Conservation (phyloP, 1,140 invertebrate genomes). For the Saccostrea echinata region DNA sequence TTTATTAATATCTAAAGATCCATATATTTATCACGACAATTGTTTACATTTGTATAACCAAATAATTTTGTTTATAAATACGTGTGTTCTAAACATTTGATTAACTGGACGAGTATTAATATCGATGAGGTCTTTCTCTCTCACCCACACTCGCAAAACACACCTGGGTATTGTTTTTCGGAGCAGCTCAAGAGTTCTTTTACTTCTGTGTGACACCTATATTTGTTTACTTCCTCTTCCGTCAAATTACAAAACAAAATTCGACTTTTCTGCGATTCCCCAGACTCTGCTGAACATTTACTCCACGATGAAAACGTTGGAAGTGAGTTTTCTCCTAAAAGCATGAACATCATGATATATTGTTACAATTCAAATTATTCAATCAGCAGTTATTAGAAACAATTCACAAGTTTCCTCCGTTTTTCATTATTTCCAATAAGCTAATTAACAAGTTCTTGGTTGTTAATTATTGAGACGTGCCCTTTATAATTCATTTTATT, state of each 20-base stretch:
- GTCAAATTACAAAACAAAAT: not conserved
- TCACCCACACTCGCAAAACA: not conserved
- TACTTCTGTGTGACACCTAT: not conserved
- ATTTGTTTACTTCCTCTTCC: not conserved
- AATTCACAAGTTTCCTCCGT: too few species aligned
- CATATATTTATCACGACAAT: too few species aligned
- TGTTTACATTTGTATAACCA: too few species aligned
- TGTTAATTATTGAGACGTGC: too few species aligned
- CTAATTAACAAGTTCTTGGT: too few species aligned
- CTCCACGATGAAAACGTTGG: not conserved
- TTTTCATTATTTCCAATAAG: too few species aligned
- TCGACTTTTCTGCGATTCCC: not conserved
- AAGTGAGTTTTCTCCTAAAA: not conserved
- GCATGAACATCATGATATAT: not conserved
- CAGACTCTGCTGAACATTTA: not conserved
- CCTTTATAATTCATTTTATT: too few species aligned
- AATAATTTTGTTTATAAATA: too few species aligned
- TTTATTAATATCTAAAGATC: too few species aligned
- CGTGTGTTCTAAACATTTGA: not conserved
- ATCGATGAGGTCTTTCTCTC: not conserved
- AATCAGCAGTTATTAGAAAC: too few species aligned
- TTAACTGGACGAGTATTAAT: not conserved
- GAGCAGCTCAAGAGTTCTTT: not conserved
- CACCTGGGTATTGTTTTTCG: not conserved
- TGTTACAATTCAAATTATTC: too few species aligned